A percentile compares a stretch with the other conserved stretches of the same genome.
phyloP scores from a whole-genome alignment of 37 sponge, comb jelly and placozoan species.

The Amphimedon queenslandica region DNA sequence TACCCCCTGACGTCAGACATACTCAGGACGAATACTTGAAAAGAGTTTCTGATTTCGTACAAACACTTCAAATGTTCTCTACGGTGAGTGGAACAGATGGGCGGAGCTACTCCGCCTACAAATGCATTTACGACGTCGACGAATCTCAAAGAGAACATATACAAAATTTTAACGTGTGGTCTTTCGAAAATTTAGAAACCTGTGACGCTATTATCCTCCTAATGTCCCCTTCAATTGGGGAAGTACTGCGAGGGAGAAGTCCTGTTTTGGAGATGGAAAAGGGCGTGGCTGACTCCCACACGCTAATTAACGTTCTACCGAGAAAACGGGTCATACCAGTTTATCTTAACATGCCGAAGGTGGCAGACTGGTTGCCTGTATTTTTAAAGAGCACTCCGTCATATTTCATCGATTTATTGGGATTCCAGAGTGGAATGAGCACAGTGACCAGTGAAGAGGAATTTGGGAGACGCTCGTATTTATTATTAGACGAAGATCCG shows the following conservation, averaged over 20 bases:
- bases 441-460: background rate
- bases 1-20: background rate
- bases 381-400: background rate
- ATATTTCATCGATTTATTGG: constrained; percentile 5
- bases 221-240: background rate
- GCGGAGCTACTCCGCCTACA: background rate
- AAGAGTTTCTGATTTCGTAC: background rate
- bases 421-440: background rate
- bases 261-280: constrained; percentile 9
- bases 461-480: background rate
- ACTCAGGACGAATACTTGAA: background rate
- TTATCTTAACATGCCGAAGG: constrained; percentile 7
- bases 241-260: background rate
- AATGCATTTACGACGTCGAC: background rate
- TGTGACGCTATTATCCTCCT: background rate
- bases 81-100: background rate
- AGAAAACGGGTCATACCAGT: constrained; percentile 32
- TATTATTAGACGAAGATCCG: background rate
- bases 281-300: constrained; percentile 7
- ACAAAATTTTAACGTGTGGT: background rate
- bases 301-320: constrained; percentile 10
- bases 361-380: constrained; percentile 8
- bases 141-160: background rate
- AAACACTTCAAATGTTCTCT: background rate
- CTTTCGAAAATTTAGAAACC: background rate